A percentile compares a stretch with the other conserved stretches of the same genome.
phyloP scores from a whole-genome alignment of 1,140 invertebrate species.

The Megathymus violae region DNA sequence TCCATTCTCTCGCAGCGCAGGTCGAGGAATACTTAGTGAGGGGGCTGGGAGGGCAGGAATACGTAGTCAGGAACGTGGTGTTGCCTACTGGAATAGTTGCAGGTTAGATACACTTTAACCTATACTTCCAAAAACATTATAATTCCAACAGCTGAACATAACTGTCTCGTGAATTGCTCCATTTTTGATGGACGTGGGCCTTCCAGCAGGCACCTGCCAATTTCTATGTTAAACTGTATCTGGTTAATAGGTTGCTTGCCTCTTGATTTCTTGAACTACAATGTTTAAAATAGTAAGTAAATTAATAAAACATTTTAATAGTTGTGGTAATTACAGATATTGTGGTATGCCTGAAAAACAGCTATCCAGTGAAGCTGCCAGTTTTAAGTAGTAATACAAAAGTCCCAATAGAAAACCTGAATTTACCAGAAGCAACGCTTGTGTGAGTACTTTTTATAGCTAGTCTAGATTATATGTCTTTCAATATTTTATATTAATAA shows the following conservation, averaged over 20 bases:
- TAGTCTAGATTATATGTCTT: too few species aligned
- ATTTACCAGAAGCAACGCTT: conserved; percentile 50
- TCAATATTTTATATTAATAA: too few species aligned
- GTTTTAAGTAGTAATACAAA: conserved; percentile 34
- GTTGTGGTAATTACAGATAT: conserved; percentile 50
- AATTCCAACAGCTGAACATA: too few species aligned
- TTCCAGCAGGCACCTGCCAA: too few species aligned
- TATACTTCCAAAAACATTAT: too few species aligned
- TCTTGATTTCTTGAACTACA: too few species aligned
- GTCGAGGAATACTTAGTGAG: conserved; percentile 51
- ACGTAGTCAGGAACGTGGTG: conserved; percentile 57
- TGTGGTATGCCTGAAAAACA: conserved; percentile 55
- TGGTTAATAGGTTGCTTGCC: too few species aligned
- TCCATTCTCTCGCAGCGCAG: conserved; percentile 41
- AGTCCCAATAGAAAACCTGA: conserved; percentile 56
- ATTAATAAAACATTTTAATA: background rate
- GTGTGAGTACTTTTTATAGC: conserved; percentile 62
- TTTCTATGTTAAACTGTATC: too few species aligned
- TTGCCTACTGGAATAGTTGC: conserved; percentile 64
- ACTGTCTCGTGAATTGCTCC: too few species aligned
- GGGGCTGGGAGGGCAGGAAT: conserved; percentile 59
- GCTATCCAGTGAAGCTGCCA: conserved; percentile 54
- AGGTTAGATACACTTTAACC: conserved; percentile 53
- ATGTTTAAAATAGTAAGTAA: background rate
- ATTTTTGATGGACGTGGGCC: too few species aligned